Percentiles rank a stretch among this genome's conserved stretches.
These are phyloP conservation scores for Etheostoma spectabile DNA, from an alignment of 2,113 vertebrate species.

Conservation along the genomic window DNA sequence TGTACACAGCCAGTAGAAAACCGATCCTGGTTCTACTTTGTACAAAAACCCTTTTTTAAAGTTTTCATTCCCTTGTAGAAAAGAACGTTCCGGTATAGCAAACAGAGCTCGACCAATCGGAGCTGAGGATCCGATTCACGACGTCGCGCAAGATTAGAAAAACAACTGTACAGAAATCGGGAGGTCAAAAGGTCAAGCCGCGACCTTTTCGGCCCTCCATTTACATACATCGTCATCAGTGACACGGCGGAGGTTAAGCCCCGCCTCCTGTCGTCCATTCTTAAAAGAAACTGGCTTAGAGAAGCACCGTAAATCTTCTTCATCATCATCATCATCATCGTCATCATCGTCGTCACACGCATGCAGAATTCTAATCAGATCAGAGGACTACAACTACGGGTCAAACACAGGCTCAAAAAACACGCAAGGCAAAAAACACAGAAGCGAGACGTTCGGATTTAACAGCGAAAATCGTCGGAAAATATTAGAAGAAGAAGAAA, in stretches of 20 bases:
- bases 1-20: slow-evolving; percentile 81
- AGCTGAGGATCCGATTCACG: slow-evolving; percentile 45
- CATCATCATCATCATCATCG: slow-evolving; percentile 13
- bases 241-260: slow-evolving; percentile 12
- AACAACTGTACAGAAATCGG: slow-evolving; percentile 60
- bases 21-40: slow-evolving; percentile 46
- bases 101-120: slow-evolving; percentile 62
- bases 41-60: slow-evolving; percentile 70
- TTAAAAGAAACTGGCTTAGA: slow-evolving; percentile 24
- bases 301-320: slow-evolving; percentile 47
- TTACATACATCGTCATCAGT: slow-evolving; percentile 27
- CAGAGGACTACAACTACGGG: slow-evolving; percentile 74
- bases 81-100: slow-evolving; percentile 56
- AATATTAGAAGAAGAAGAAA: slow-evolving; percentile 38
- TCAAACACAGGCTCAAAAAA: slow-evolving; percentile 67
- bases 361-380: slow-evolving; percentile 62
- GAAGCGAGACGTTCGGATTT: slow-evolving; percentile 15
- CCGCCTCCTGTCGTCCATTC: neutral
- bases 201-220: neutral
- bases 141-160: slow-evolving; percentile 38
- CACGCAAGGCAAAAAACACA: slow-evolving; percentile 62
- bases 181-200: slow-evolving; percentile 36
- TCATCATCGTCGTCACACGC: slow-evolving; percentile 62
- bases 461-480: slow-evolving; percentile 32
- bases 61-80: slow-evolving; percentile 71